These are phyloP conservation scores for Apteryx owenii DNA, from an alignment of 2,113 vertebrate genomes.

Conservation along the genomic window DNA sequence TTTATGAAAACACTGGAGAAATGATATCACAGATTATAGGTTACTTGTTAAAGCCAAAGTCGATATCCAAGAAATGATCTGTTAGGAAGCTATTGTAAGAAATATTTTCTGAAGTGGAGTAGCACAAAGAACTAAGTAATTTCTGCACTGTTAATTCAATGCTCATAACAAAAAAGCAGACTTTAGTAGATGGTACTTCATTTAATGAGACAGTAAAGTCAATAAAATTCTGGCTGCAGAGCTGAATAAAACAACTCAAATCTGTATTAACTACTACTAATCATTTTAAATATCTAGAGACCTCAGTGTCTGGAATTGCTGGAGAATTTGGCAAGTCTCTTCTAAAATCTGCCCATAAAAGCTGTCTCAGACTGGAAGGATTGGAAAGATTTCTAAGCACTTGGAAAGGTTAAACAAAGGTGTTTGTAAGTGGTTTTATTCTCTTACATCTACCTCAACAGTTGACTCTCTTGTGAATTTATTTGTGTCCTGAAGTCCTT, in stretches of 20 bases:
- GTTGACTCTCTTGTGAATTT: neutral
- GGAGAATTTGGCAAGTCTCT: neutral
- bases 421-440: neutral
- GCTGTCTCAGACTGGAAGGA: neutral
- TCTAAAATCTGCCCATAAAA: neutral
- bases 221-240: neutral
- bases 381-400: neutral
- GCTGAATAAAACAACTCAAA: neutral
- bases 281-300: neutral
- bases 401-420: constrained; percentile 25
- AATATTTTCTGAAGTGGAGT: neutral
- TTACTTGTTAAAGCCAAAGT: neutral
- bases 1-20: neutral
- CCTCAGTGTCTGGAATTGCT: neutral
- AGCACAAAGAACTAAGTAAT: neutral
- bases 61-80: neutral
- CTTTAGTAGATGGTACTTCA: neutral
- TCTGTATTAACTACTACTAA: neutral
- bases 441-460: neutral
- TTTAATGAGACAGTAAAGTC: neutral
- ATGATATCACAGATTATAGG: neutral
- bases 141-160: neutral
- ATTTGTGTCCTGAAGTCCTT: neutral
- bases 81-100: neutral
- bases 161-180: neutral